Base-by-base conservation (phyloP, 2,113 vertebrate species). In the Manacus vitellinus region DNA sequence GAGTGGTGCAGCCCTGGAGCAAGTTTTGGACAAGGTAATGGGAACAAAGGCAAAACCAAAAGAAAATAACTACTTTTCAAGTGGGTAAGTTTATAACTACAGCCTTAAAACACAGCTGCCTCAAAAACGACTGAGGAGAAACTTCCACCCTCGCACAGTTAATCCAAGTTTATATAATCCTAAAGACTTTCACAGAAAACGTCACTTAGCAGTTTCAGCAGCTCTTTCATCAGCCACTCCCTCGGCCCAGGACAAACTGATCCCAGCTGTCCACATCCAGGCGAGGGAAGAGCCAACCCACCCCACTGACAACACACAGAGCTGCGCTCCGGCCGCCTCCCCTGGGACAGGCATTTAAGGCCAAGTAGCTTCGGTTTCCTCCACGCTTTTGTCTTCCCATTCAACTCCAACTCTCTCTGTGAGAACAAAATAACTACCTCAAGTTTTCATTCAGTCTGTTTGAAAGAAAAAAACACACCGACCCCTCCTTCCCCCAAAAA, bases 161-260 rank as follows among this genome's bases (percentile, higher is more conserved):
- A 70, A 95, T 82, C 78, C 87, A 30, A 73, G 87, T 88, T 97
- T 89, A 88, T 79, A 89, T 30, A 94, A 95, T 76, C 51, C 93
- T 70, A 3, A 62, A 90, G 75, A 47, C 68, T 92, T 93, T 67
- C 90, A 90, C 88, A 92, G 88, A 16, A 89, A 94, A 96, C 11
- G 12, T 89, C 94, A 92, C 78, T 83, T 9, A 6, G 59, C 81
- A 65, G 70, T 63, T 56, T 5, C 35, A 90, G 85, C 89, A 89
- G 92, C 75, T 88, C 89, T 84, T 94, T 63, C 85, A 93, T 25
- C 92, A 92, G 92, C 88, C 78, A n/a, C 82, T 95, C 92, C 92
- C 67, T 68, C 71, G 17, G 96, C 73, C 61, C 68, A 35, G 96
- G 63, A 77, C 95, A 93, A 43, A 59, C 43, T 4, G 79, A 80